Base-by-base conservation (phyloP, 2,797 vertebrate species). In the Fistularia commersonii region DNA sequence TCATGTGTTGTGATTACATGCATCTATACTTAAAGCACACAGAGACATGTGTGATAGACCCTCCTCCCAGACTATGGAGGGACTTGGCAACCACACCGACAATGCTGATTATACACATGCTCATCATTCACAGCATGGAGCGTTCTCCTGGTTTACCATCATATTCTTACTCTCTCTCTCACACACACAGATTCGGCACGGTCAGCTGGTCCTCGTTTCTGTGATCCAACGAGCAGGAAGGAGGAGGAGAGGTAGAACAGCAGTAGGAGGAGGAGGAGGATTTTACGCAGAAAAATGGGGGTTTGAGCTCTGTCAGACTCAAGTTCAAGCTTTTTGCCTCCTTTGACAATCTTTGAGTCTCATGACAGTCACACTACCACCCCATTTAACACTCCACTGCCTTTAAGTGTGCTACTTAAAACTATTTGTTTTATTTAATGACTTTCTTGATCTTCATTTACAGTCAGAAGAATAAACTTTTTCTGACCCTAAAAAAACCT, bases 151-250 rank as follows among this genome's bases (percentile, higher is more conserved):
- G 65, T 41, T 48, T 43, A 48, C 49, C 32, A 35, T 12, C 48
- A 60, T 9, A 49, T 40, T 52, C 6, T 32, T 12, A 41, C 39
- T 60, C 54, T 63, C 67, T 54, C 58, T 9, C 0, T 11, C 53
- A 39, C 62, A 65, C 56, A 74, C 51, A 69, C 74, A 65, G 77
- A 84, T 83, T 83, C 32, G 64, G 71, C 77, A 81, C 53, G 64
- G 78, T 85, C 84, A 88, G 83, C 78, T 86, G 84, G 77, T 75
- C 67, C 35, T 66, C 45, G 7, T 69, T 51, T 74, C 59, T 65
- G 58, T 55, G 65, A 54, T 45, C 65, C 31, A 3, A 61, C 9
- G 32, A 39, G 62, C 4, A 8, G 43, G 15, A 34, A 49, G 54
- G 10, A 6, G 48, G 45, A 60, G 8, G 14, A 32, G 10, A 14